A percentile compares a stretch with the other conserved stretches of the same genome.
phyloP scores from a whole-genome alignment of 2,113 vertebrate species.

The Saimiri boliviensis region DNA sequence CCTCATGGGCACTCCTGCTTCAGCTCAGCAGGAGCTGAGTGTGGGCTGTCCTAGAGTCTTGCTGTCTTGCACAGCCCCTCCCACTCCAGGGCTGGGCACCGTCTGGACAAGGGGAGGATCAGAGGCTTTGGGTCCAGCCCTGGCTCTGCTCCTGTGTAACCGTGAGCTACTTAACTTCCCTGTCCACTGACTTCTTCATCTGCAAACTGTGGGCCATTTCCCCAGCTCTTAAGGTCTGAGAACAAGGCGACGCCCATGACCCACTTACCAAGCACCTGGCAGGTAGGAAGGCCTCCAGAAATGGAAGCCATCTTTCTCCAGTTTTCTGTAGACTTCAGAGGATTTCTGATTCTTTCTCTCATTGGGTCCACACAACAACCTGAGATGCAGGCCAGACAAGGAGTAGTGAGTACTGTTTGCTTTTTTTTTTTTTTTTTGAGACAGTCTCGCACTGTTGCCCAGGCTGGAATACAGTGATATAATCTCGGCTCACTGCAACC shows the following conservation, averaged over 20 bases:
- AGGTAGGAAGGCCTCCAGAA: accelerated
- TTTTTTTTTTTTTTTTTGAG: no score
- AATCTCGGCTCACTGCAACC: no score
- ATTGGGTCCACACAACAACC: neutral
- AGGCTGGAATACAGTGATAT: no score
- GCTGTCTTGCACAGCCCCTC: neutral
- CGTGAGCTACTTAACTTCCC: neutral
- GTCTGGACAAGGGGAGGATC: neutral
- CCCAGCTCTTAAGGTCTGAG: neutral
- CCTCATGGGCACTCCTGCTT: neutral
- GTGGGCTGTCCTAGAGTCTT: no score
- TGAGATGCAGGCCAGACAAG: neutral
- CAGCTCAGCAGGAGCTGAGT: accelerated
- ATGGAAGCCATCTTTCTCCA: neutral
- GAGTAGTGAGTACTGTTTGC: accelerated
- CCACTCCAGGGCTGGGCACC: accelerated
- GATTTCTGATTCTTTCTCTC: neutral
- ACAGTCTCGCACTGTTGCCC: no score
- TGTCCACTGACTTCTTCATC: neutral
- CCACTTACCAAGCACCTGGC: neutral
- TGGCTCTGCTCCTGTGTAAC: neutral
- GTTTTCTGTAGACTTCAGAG: neutral
- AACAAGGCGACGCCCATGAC: accelerated
- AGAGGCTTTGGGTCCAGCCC: neutral
- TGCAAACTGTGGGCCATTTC: neutral